Evolutionary conservation across 2,113 vertebrate genomes (phyloP), one percentile per base, ranked within the genome.

Genomic region (Tenebrosternarchus preto): DNA sequence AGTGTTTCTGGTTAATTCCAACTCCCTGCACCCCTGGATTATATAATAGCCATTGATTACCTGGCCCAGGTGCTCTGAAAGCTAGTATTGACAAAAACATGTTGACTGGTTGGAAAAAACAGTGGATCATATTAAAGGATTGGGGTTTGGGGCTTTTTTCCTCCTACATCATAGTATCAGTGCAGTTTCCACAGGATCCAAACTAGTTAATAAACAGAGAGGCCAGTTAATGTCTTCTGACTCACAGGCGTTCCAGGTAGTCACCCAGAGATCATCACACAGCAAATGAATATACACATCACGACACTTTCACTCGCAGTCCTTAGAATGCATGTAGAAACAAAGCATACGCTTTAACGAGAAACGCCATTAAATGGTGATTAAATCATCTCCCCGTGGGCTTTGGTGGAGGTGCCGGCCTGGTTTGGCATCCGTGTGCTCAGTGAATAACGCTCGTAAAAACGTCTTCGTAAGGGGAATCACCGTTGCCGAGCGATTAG

Each of bases 401-500:
- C 43, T 24, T 8, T 5, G n/a, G 59, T 20, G 27, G n/a, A 63
- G 60, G 36, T 57, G 25, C 56, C 36, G 12, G 6, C 20, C 25
- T 50, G 60, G 46, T 64, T n/a, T 12, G 5, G 20, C 8, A 53
- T 25, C 25, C 39, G 64, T 24, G 50, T 55, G 57, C 39, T 27
- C 39, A 24, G 50, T 27, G 64, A 59, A 78, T 70, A 27, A 59
- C 66, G 22, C 63, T 57, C 60, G 53, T 68, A 68, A 68, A 77
- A 33, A 68, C 76, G 20, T 68, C 55, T 55, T 20, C 31, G 25
- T 33, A 56, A 29, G 24, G 50, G 56, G 31, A 56, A 36, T 56
- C 76, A 2, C 50, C 24, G 56, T 56, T 24, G 76, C 46, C 46
- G 15, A 9, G 50, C 43, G 55, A 29, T 77, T 68, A 77, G 64